Conservation (phyloP, 35 echinoderm and acorn worm genomes). For the Lytechinus variegatus region DNA sequence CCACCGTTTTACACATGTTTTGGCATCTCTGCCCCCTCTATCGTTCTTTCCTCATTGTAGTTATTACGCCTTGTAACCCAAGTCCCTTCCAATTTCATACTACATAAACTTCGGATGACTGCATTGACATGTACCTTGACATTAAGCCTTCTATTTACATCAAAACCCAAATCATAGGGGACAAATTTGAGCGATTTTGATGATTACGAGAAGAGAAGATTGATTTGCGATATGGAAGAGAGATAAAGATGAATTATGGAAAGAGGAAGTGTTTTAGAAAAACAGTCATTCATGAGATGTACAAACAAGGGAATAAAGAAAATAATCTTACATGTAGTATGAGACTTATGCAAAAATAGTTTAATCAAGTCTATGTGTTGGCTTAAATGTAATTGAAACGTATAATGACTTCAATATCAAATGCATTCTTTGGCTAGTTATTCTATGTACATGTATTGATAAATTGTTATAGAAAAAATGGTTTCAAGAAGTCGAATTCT, state of each 20-base stretch:
- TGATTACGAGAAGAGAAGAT: constrained; percentile 17
- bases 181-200: constrained; percentile 43
- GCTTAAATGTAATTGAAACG: not conserved
- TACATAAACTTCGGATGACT: constrained; percentile 42
- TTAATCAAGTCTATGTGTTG: too few relatives aligned
- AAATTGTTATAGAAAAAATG: too few relatives aligned
- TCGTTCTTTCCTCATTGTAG: not conserved
- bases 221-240: constrained; percentile 22
- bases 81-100: constrained; percentile 39
- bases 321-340: too few relatives aligned
- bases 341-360: too few relatives aligned
- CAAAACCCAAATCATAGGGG: not conserved
- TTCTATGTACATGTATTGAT: not conserved
- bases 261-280: not conserved
- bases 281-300: not conserved
- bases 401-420: not conserved
- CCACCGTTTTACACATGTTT: constrained; percentile 11
- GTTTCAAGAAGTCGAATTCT: too few relatives aligned
- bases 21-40: not conserved
- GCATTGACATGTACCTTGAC: constrained; percentile 12
- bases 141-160: not conserved
- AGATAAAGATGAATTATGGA: constrained; percentile 14
- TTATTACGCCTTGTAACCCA: constrained; percentile 3
- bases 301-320: not conserved
- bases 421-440: not conserved